Conservation (phyloP, 2,113 vertebrate genomes). For the Phalacrocorax aristotelis region DNA sequence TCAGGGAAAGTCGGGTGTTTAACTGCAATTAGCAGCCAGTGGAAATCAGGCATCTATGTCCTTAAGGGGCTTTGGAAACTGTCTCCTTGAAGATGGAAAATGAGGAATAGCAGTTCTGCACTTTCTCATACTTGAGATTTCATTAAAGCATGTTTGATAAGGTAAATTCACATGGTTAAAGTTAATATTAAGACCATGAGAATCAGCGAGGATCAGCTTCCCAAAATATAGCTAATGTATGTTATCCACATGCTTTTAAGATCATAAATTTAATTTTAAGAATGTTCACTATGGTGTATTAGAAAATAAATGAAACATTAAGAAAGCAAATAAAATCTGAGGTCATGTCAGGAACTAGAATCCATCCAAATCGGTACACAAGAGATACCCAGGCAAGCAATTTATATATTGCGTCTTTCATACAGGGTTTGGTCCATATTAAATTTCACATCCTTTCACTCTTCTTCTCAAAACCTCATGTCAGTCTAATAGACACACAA, state of each 20-base stretch:
- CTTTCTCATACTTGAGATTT: not conserved
- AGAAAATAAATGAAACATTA: not conserved
- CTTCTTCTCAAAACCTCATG: not conserved
- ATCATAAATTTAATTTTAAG: not conserved
- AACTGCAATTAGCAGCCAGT: not conserved
- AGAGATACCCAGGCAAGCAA: not conserved
- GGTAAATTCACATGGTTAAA: not conserved
- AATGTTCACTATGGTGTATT: not conserved
- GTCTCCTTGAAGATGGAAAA: not conserved
- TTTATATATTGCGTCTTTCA: not conserved
- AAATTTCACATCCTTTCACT: not conserved
- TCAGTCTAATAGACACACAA: not conserved
- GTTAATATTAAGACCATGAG: not conserved
- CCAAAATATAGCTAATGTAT: not conserved
- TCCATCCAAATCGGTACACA: not conserved
- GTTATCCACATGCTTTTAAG: not conserved
- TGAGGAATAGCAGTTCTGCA: not conserved
- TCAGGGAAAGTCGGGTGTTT: not conserved
- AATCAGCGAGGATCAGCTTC: not conserved
- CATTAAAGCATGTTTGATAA: not conserved
- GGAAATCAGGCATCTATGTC: not conserved
- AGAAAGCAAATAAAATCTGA: not conserved
- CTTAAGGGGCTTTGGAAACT: not conserved
- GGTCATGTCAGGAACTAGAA: not conserved
- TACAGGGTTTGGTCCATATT: not conserved